These are phyloP conservation scores for Drosophila asahinai DNA, from an alignment of 1,140 invertebrate species.

Conservation along the genomic window DNA sequence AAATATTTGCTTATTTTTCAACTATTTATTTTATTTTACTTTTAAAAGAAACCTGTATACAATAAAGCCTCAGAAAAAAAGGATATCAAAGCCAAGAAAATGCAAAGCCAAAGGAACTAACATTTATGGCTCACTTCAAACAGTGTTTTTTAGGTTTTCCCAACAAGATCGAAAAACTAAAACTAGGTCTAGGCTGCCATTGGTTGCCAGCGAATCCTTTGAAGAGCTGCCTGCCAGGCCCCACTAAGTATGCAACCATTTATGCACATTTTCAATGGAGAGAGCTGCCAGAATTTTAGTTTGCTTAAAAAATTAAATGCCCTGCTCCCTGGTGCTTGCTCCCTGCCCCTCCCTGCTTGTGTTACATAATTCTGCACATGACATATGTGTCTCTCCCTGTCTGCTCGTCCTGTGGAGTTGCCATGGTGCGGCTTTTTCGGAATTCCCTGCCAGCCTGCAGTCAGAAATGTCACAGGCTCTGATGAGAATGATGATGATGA, in stretches of 20 bases:
- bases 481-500: conserved; percentile 23
- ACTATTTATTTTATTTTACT: too few species aligned
- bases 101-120: neutral
- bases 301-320: conserved; percentile 78
- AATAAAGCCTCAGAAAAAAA: neutral
- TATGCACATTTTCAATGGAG: conserved; percentile 55
- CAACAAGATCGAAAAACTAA: neutral
- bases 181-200: conserved; percentile 41
- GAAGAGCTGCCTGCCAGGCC: neutral
- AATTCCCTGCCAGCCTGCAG: conserved; percentile 60
- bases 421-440: conserved; percentile 43
- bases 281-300: conserved; percentile 45
- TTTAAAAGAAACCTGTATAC: neutral
- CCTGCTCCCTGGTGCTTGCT: neutral
- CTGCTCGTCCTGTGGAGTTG: conserved; percentile 23
- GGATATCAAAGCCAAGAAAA: neutral
- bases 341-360: neutral
- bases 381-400: conserved; percentile 33
- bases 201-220: conserved; percentile 19
- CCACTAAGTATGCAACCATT: conserved; percentile 33
- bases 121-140: neutral
- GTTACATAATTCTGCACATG: conserved; percentile 71
- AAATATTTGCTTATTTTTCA: too few species aligned
- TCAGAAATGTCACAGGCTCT: conserved; percentile 74
- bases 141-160: neutral